Base-by-base conservation (phyloP, 2,797 vertebrate species). In the Sebastes nivosus region DNA sequence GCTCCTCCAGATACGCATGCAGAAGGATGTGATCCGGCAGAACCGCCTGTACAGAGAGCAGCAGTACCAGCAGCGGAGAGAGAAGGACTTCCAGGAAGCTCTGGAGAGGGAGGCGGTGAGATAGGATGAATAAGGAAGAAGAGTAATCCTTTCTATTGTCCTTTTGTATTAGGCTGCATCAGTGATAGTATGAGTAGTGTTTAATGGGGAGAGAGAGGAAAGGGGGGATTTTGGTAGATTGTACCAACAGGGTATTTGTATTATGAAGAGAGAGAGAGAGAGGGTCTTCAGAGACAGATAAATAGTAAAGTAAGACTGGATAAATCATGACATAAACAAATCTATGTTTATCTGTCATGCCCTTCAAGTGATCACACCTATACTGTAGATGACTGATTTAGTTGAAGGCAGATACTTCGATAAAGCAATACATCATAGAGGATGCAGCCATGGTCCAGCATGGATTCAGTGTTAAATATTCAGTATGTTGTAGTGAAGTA, bases 101-200 rank as follows among this genome's bases (percentile, higher is more conserved):
- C 95, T 98, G 86, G 95, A 98, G 68, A 95, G 94, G 94, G 97
- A 99, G 92, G 96, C 94, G 95, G 98, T 99, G 96, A 96, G 95
- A 89, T 82, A 66, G 84, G 85, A 87, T 65, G 65, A 80, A 67
- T 79, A 69, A 66, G 16, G 67, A 89, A 61, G 72, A 77, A 58
- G 10, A 85, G 60, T 55, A 78, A 73, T 68, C 14, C 73, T 80
- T 42, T 75, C 60, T 75, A 0, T 70, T 67, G 54, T 80, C 13
- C 14, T 14, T 79, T 64, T 75, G 67, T 64, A 38, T 81, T 67
- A 75, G 71, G 27, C 13, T 86, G 34, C 79, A 54, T 83, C 20
- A 60, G 65, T 82, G 20, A 72, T 67, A 71, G 46, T 63, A 58
- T 70, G 10, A 61, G 67, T 70, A n/a, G 57, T 73, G 55, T 72